A percentile compares a stretch with the other conserved stretches of the same genome.
Conservation (phyloP, 2,797 vertebrate species). For the Onychomys torridus region DNA sequence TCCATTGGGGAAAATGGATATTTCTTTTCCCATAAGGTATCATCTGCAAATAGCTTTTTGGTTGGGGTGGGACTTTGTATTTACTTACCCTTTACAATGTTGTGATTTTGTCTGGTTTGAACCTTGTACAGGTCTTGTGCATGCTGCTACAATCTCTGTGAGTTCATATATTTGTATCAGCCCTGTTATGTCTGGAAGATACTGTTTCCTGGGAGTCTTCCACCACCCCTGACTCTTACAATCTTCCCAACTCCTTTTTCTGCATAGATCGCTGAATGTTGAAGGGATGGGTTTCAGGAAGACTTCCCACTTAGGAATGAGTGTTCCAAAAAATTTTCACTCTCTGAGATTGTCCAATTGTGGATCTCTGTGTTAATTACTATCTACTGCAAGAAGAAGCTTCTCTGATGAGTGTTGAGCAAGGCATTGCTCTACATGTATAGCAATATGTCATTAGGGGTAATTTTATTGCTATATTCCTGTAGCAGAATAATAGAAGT, state of each 20-base stretch:
- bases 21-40: background rate
- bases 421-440: background rate
- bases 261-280: background rate
- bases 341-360: background rate
- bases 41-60: background rate
- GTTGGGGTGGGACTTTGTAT: background rate
- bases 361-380: background rate
- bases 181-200: background rate
- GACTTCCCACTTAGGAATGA: background rate
- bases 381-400: background rate
- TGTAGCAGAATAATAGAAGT: background rate
- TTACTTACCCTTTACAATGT: background rate
- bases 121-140: background rate
- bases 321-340: background rate
- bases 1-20: background rate
- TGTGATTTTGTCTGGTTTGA: background rate
- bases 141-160: background rate
- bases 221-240: background rate
- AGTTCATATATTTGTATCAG: background rate
- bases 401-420: background rate
- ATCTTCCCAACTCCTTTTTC: background rate
- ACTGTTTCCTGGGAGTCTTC: background rate
- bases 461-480: background rate
- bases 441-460: background rate
- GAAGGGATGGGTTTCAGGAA: background rate